Base-by-base conservation (phyloP, 2,113 vertebrate genomes). In the Galbula dea region DNA sequence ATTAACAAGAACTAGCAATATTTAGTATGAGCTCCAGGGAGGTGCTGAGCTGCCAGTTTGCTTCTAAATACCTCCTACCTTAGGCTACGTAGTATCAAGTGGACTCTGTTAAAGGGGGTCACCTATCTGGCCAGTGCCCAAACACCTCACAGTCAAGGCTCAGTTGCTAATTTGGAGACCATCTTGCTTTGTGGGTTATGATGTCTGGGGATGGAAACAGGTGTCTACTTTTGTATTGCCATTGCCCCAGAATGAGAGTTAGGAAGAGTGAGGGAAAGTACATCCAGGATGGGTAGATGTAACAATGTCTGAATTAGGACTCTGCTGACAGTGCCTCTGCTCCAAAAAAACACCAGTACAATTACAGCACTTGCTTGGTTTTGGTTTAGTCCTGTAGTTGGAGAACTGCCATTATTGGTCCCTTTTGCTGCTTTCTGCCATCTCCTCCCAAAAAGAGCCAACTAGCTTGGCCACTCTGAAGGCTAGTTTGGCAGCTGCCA, bases 401-500 rank as follows among this genome's bases (percentile, higher is more conserved):
- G 94, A 97, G 26, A 85, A 45, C 27, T 86, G 95, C 96, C 95
- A 93, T 29, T 66, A 19, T 45, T 68, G 52, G 80, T 96, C 93
- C 95, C 95, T 89, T 86, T 77, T 77, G 87, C 81, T 80, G 85
- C 67, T 95, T 97, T 87, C 96, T 73, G 92, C 96, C 97, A 96
- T 91, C 81, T 97, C 62, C 94, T 97, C 93, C 18, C 11, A 88
- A 97, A 97, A 71, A 95, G 75, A 91, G 65, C 90, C 95, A 95
- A 76, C 92, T 81, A 92, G 80, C 78, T 89, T 95, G 85, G 93
- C 72, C 88, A 87, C 94, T 94, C 88, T 9, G 81, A 95, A 86
- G 92, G 36, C 76, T 90, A 93, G 78, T 95, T 94, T 96, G 97
- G 96, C 97, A 97, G 95, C 95, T 97, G 93, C 94, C 86, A 93